Evolutionary conservation across 2,888 invertebrate species (phyloP), one percentile per base, ranked within the genome.

Genomic region (Emmelina monodactyla): DNA sequence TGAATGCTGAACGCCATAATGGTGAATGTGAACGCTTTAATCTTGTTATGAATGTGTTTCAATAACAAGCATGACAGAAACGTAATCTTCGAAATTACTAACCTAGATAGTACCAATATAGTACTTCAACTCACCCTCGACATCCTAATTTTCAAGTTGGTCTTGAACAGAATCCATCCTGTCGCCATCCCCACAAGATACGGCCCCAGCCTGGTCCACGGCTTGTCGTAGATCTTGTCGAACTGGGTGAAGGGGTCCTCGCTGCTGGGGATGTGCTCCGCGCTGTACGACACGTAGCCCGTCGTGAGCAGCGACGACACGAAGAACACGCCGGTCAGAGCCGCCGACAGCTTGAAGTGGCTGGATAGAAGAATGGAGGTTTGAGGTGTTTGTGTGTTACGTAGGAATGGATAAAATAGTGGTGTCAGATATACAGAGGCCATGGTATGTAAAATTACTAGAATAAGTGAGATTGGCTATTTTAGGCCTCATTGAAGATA

Each of bases 171-270:
- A 41, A 89, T 84, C 87, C 92, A 93, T 0, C 92, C 92, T 0
- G 88, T 87, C 12, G 85, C 82, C 91, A 93, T 92, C 45, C 92
- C 92, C 34, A 92, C 87, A 2, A 92, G 73, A 62, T 92, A 93
- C 0, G 92, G 92, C 0, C 92, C 92, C 10, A 92, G 68, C 38
- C 92, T 69, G 0, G 92, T 92, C 91, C 92, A 93, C 1, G 92
- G 92, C 64, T 92, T 93, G 68, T 92, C 92, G 62, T 93, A 93
- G 48, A 93, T 89, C 73, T 92, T 91, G 66, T 93, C 92, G 62
- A 93, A 93, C 33, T 91, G 81, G 0, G 91, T 91, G 57, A 92
- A 75, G 0, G 92, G 92, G 58, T 92, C 92, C 51, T 92, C 91
- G 11, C 85, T 84, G 64, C 82, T 84, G 5, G 92, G 92, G 58